These are phyloP conservation scores for Trachymyrmex cornetzi DNA, from an alignment of 1,140 invertebrate species.

Conservation along the genomic window DNA sequence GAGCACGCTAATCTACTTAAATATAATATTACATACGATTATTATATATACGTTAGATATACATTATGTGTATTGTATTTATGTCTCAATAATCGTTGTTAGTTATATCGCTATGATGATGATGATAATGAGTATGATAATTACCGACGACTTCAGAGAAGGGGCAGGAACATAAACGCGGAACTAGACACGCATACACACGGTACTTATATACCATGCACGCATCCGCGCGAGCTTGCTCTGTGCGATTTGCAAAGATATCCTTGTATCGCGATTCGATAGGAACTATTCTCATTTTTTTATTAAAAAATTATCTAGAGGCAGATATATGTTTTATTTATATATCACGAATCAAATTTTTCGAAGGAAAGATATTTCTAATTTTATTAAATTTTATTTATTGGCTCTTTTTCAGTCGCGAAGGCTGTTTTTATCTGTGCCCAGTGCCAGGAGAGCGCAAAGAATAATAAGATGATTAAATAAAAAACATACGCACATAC, in stretches of 20 bases:
- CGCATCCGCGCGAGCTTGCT: background rate
- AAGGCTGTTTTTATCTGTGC: background rate
- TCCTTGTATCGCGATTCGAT: background rate
- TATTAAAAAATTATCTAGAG: background rate
- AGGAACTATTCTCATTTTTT: background rate
- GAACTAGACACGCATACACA: constrained; percentile 33
- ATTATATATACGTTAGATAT: constrained; percentile 81
- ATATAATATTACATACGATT: constrained; percentile 83
- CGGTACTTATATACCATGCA: constrained; percentile 18
- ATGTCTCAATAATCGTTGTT: constrained; percentile 85
- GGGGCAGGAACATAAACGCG: constrained; percentile 31
- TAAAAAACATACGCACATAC: background rate
- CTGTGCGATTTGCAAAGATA: background rate
- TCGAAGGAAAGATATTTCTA: background rate
- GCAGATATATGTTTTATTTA: background rate
- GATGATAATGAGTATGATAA: constrained; percentile 64
- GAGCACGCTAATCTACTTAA: constrained; percentile 83
- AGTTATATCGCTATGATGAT: constrained; percentile 82
- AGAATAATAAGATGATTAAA: background rate
- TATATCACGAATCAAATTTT: background rate
- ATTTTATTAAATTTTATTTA: background rate
- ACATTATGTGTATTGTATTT: constrained; percentile 85
- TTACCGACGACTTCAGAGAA: constrained; percentile 53
- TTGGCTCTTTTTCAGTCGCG: background rate
- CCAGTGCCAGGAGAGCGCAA: background rate